Conservation (phyloP, 2,113 vertebrate species). For the Orcinus orca region DNA sequence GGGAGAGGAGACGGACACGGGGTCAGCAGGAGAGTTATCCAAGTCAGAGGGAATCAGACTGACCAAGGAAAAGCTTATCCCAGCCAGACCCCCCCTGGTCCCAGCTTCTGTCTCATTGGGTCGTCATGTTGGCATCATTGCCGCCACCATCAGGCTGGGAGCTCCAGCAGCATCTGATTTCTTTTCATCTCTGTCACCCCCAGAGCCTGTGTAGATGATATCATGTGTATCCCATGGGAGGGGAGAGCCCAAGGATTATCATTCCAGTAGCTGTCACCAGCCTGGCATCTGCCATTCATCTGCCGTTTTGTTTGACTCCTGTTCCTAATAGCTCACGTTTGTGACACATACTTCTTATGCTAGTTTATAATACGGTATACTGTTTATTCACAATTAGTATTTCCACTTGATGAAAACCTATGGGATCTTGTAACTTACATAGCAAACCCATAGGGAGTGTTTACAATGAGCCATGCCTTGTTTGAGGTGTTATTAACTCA, state of each 20-base stretch:
- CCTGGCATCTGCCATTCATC: neutral
- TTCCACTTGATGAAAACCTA: neutral
- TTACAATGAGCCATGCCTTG: neutral
- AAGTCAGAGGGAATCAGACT: neutral
- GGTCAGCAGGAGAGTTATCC: neutral
- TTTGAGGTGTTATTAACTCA: neutral
- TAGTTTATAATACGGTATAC: neutral
- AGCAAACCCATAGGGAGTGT: neutral
- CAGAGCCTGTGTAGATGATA: neutral
- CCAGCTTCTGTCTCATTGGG: rapidly evolving
- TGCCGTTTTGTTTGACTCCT: neutral
- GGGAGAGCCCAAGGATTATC: neutral
- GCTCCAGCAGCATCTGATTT: neutral
- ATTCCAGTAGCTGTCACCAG: neutral
- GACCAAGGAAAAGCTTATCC: neutral
- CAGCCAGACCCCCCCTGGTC: neutral
- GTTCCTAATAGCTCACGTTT: neutral
- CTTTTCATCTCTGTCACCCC: neutral
- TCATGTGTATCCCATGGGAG: neutral
- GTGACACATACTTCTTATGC: neutral
- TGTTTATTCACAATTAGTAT: neutral
- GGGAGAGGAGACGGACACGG: neutral
- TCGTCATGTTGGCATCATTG: rapidly evolving
- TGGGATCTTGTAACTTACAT: neutral
- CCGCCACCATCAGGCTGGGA: neutral